Evolutionary conservation across 2,113 vertebrate species (phyloP), one percentile per base, ranked within the genome.

Genomic region (Ibidorhyncha struthersii): DNA sequence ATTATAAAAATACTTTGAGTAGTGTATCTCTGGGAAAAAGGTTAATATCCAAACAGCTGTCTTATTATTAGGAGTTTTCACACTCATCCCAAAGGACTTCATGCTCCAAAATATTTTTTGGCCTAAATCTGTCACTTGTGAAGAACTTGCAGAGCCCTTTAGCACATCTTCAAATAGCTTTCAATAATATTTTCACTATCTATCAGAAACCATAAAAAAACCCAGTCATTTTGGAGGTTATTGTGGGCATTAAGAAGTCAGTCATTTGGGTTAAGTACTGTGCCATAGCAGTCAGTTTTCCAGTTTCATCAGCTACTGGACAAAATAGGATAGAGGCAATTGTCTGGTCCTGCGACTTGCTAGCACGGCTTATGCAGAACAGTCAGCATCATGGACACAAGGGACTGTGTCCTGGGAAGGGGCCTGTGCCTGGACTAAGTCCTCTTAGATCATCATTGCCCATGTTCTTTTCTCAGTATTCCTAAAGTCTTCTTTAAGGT

Each of bases 91-190:
- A 77, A 88, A 90, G 47, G 63, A 55, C 62, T 92, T 86, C 8
- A 34, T 61, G 25, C 14, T 79, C 30, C 11, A 82, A 65, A 92
- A 90, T 83, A 73, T 29, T 78, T 72, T 94, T 94, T 88, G 67
- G 19, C 76, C 71, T 94, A 86, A 89, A 83, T 90, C 82, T 95
- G 55, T 74, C 85, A 74, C 38, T 86, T 27, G 14, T 34, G 53
- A 93, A 77, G 45, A 82, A 69, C 21, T 78, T 52, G 20, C 20
- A 63, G 22, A 55, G 55, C 18, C 55, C 74, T 89, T 93, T 86
- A 81, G 59, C 67, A 78, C 23, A 38, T 89, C 55, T 92, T 89
- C 86, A 94, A 83, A 80, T n/a, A 92, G 32, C 32, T 71, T 83
- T 83, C 86, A 79, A 69, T 82, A 94, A 38, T 3, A 9, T 67